Evolutionary conservation across 2,888 invertebrate species (phyloP), one percentile per base, ranked within the genome.

Genomic region (Polymixis lichenea): DNA sequence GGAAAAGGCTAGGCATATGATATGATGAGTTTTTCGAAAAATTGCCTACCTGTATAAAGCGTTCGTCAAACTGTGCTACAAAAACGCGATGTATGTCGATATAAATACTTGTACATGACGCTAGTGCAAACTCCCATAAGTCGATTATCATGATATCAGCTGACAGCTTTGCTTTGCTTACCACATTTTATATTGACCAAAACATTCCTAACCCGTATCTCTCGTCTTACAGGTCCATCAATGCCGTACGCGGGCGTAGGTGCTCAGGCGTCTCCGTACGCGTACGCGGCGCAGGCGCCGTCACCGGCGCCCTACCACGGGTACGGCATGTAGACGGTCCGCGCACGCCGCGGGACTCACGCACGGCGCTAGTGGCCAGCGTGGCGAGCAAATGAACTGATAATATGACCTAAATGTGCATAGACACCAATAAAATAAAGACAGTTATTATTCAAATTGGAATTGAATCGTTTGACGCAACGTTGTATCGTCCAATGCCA

Each of bases 281-380:
- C 96, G 88, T 97, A 97, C 92, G 96, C 96, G 22, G 96, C 96
- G 85, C 96, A 96, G 85, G 96, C 96, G 77, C 96, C 97, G 0
- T 96, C 96, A 66, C 96, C 96, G 68, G 96, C 96, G 88, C 96
- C 97, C 86, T 97, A 97, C 93, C 97, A 97, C 94, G 97, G 97
- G 17, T 97, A 96, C 93, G 96, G 97, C 94, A 97, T 97, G 97
- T 97, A 96, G 95, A 95, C n/a, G 1, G 46, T n/a, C n/a, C 46
- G 19, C 28, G 66, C 32, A 11, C 32, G 9, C 32, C 49, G 32
- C 53, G 53, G 22, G 32, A 32, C 53, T 66, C 17, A 32, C 7
- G n/a, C 11, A 8, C 55, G 56, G 17, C 11, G n/a, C 67, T 11
- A 56, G n/a, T n/a, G n/a, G 38, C 32, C 13, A 13, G 38, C 32